Evolutionary conservation across 2,888 invertebrate species (phyloP).

Genomic region (Parascotia fuliginaria): DNA sequence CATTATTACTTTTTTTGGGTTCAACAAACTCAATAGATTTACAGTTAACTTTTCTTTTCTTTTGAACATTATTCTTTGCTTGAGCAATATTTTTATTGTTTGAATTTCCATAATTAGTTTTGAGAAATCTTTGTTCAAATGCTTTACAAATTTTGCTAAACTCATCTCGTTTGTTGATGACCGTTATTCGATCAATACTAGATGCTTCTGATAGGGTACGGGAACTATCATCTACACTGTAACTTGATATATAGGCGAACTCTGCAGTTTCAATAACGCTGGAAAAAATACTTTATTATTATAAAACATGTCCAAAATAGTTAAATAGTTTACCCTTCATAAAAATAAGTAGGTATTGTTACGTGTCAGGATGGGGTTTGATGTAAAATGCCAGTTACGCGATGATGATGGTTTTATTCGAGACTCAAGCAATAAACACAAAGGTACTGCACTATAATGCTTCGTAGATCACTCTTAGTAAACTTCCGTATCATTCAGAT

Average conservation of each 20-base stretch:
- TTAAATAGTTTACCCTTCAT: too few relatives aligned
- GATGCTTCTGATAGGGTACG: constrained; percentile 57
- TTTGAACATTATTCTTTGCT: constrained; percentile 5
- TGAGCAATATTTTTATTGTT: constrained; percentile 16
- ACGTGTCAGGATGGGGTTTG: too few relatives aligned
- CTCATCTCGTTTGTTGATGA: constrained; percentile 64
- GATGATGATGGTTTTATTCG: too few relatives aligned
- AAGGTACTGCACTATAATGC: too few relatives aligned
- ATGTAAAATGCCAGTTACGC: too few relatives aligned
- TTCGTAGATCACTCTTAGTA: too few relatives aligned
- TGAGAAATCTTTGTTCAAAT: constrained; percentile 40
- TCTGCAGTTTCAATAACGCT: constrained; percentile 72
- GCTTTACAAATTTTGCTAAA: constrained; percentile 44
- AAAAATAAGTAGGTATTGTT: too few relatives aligned
- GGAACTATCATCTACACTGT: constrained; percentile 53
- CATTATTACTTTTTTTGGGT: neutral
- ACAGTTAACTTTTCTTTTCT: neutral
- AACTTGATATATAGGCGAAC: constrained; percentile 69
- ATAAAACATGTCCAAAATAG: neutral
- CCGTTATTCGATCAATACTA: constrained; percentile 72
- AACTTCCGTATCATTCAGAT: too few relatives aligned
- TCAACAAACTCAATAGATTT: neutral
- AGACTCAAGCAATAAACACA: too few relatives aligned
- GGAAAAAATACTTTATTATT: constrained; percentile 32
- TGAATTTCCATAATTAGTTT: constrained; percentile 12